These are phyloP conservation scores for Mallotus villosus DNA, from an alignment of 2,797 vertebrate species.

Conservation along the genomic window DNA sequence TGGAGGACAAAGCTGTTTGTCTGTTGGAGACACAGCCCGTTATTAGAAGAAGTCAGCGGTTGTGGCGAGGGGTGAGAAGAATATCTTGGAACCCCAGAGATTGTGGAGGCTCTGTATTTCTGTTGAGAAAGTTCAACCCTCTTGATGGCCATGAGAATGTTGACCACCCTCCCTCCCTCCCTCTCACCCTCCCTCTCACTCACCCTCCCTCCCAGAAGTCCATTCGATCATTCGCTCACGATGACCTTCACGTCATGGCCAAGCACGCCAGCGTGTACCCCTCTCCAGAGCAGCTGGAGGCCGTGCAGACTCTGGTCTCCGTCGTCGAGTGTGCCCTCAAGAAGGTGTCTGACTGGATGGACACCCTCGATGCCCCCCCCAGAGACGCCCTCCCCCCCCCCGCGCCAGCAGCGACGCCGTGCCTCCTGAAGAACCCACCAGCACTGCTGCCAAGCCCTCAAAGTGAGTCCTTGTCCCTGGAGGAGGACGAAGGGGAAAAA, in stretches of 20 bases:
- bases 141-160: no score
- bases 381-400: slow-evolving; percentile 24
- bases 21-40: no score
- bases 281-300: slow-evolving; percentile 88
- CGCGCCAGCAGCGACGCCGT: slow-evolving; percentile 43
- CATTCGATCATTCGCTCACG: slow-evolving; percentile 86
- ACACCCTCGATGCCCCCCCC: slow-evolving; percentile 71
- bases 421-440: slow-evolving; percentile 21
- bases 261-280: slow-evolving; percentile 91
- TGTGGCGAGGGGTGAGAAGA: no score
- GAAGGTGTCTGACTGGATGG: slow-evolving; percentile 93
- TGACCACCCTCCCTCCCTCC: no score
- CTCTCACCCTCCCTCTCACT: not conserved
- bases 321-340: slow-evolving; percentile 90
- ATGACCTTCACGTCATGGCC: slow-evolving; percentile 94
- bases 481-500: no score
- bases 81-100: no score
- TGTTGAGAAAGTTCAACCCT: no score
- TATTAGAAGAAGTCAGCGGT: no score
- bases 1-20: no score
- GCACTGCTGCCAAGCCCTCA: slow-evolving; percentile 51
- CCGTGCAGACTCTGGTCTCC: slow-evolving; percentile 90
- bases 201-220: slow-evolving; percentile 76
- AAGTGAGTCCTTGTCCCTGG: slow-evolving; percentile 62
- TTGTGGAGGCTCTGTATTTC: no score